These are phyloP conservation scores for Cirrhinus mrigala DNA, from an alignment of 2,797 vertebrate genomes.

Conservation along the genomic window DNA sequence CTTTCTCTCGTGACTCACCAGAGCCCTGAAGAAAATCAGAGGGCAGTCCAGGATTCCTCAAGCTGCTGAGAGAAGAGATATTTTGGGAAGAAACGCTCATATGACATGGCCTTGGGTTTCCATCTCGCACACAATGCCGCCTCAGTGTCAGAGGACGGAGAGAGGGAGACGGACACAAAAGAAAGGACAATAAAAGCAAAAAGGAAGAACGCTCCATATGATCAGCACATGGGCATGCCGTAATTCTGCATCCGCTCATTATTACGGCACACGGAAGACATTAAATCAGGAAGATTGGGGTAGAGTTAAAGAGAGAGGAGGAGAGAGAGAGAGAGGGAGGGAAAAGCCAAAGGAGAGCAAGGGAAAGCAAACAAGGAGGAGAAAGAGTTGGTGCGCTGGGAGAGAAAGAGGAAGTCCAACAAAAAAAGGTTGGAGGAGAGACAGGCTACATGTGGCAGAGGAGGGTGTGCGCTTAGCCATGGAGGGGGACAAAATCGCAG, in stretches of 20 bases:
- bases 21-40: conserved; percentile 35
- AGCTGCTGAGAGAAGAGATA: conserved; percentile 61
- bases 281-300: conserved; percentile 63
- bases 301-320: conserved; percentile 16
- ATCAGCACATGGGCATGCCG: conserved; percentile 82
- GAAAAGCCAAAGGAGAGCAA: conserved; percentile 52
- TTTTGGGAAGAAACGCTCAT: conserved; percentile 72
- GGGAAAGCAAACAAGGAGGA: conserved; percentile 51
- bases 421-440: conserved; percentile 72
- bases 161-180: conserved; percentile 43
- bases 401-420: conserved; percentile 77
- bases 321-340: conserved; percentile 43
- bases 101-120: conserved; percentile 80
- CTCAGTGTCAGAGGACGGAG: conserved; percentile 69
- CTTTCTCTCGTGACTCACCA: conserved; percentile 13
- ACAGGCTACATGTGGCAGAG: conserved; percentile 77
- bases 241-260: conserved; percentile 77
- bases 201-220: conserved; percentile 74
- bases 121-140: conserved; percentile 80
- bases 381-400: conserved; percentile 59
- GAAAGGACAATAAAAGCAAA: conserved; percentile 37
- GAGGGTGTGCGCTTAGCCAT: conserved; percentile 77
- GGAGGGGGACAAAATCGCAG: conserved; percentile 86
- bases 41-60: conserved; percentile 56
- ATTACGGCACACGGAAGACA: conserved; percentile 77